Evolutionary conservation across 2,797 vertebrate genomes (phyloP).

Genomic region (Rhinophrynus dorsalis): DNA sequence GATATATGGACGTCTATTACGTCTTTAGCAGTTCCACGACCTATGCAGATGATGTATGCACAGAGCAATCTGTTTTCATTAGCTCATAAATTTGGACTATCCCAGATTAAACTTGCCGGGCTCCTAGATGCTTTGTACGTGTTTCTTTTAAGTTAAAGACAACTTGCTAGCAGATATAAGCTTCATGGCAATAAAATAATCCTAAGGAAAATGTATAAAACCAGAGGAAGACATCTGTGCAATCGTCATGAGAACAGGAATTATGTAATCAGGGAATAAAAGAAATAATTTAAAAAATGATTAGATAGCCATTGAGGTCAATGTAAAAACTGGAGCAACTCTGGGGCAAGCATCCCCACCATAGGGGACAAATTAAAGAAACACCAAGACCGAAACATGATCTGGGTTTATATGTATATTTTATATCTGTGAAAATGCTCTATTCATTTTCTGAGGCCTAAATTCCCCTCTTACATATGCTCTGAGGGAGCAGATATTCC

Average conservation of each 20-base stretch:
- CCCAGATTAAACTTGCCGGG: background rate
- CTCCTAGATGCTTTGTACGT: background rate
- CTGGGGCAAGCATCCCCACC: too few species aligned
- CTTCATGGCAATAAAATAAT: constrained; percentile 10
- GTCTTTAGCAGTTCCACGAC: background rate
- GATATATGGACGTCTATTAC: background rate
- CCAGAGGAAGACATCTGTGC: background rate
- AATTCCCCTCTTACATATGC: too few species aligned
- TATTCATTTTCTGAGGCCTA: too few species aligned
- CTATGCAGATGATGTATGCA: background rate
- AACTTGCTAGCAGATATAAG: background rate
- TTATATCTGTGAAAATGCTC: too few species aligned
- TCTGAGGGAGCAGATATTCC: too few species aligned
- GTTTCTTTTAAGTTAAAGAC: constrained; percentile 1
- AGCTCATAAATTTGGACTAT: constrained; percentile 9
- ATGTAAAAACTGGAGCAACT: too few species aligned
- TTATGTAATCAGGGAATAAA: constrained; percentile 1
- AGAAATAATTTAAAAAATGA: too few species aligned
- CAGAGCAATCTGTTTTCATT: background rate
- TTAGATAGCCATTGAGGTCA: too few species aligned
- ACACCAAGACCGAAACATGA: too few species aligned
- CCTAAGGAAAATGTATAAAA: background rate
- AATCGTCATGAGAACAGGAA: background rate
- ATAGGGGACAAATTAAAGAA: too few species aligned
- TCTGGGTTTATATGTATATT: too few species aligned